These are phyloP conservation scores for Drosophila neotestacea DNA, from an alignment of 2,888 invertebrate species.

Conservation along the genomic window DNA sequence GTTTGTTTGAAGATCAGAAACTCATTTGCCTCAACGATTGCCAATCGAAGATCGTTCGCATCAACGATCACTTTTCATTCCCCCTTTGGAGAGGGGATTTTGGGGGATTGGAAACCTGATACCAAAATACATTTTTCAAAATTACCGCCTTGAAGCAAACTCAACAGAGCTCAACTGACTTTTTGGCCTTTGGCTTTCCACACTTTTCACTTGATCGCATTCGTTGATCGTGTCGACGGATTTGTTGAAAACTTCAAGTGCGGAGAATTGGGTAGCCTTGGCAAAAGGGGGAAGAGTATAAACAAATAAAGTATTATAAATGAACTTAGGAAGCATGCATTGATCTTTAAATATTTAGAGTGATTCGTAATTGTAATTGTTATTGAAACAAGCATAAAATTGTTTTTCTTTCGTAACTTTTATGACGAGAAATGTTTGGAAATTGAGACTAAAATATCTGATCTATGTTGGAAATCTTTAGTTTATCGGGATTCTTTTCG, in stretches of 20 bases:
- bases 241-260: slow-evolving; percentile 41
- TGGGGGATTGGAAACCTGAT: slow-evolving; percentile 31
- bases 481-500: too few relatives aligned
- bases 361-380: not conserved
- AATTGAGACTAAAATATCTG: too few relatives aligned
- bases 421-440: not conserved
- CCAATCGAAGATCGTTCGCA: slow-evolving; percentile 25
- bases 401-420: not conserved
- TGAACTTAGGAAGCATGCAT: not conserved
- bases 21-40: slow-evolving; percentile 45
- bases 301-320: not conserved
- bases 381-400: not conserved
- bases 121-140: slow-evolving; percentile 29
- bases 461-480: too few relatives aligned
- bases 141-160: slow-evolving; percentile 13
- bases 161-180: slow-evolving; percentile 32
- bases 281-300: not conserved
- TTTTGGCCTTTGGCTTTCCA: slow-evolving; percentile 46
- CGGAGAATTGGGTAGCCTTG: not conserved
- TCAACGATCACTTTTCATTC: slow-evolving; percentile 17
- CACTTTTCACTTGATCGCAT: slow-evolving; percentile 54
- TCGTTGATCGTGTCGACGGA: slow-evolving; percentile 28
- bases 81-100: not conserved
- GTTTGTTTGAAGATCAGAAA: slow-evolving; percentile 35
- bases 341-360: too few relatives aligned